phyloP scores from a whole-genome alignment of 2,888 invertebrate species.

The Acleris holmiana region DNA sequence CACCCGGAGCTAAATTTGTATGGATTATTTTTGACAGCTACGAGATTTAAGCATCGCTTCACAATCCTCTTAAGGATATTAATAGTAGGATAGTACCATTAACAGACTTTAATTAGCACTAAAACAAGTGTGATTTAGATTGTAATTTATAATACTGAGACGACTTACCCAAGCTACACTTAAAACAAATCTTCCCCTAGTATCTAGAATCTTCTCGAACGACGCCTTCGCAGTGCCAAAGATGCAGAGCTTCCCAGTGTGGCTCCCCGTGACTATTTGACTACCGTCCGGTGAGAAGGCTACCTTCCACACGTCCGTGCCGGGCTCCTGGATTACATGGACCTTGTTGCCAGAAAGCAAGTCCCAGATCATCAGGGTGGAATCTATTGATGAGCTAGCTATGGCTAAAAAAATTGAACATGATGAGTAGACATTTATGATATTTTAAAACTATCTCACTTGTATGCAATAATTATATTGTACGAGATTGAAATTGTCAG shows the following conservation, averaged over 20 bases:
- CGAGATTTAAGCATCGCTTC: too few relatives aligned
- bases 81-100: too few relatives aligned
- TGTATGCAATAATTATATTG: too few relatives aligned
- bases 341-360: conserved; percentile 92
- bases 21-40: too few relatives aligned
- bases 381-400: conserved; percentile 96
- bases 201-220: conserved; percentile 92
- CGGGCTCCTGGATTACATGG: conserved; percentile 92
- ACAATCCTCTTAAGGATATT: too few relatives aligned
- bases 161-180: conserved; percentile 95
- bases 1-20: too few relatives aligned
- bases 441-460: background rate
- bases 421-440: too few relatives aligned
- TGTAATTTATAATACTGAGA: too few relatives aligned
- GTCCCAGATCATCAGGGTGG: conserved; percentile 96
- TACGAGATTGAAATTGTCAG: too few relatives aligned
- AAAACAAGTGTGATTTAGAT: too few relatives aligned
- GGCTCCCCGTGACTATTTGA: conserved; percentile 94
- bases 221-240: conserved; percentile 93
- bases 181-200: conserved; percentile 95
- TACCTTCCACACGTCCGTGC: conserved; percentile 96
- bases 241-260: conserved; percentile 95
- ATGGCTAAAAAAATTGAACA: conserved; percentile 79
- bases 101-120: too few relatives aligned
- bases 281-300: conserved; percentile 96